Evolutionary conservation across 2,797 vertebrate genomes (phyloP).

Genomic region (Aulostomus chinensis): DNA sequence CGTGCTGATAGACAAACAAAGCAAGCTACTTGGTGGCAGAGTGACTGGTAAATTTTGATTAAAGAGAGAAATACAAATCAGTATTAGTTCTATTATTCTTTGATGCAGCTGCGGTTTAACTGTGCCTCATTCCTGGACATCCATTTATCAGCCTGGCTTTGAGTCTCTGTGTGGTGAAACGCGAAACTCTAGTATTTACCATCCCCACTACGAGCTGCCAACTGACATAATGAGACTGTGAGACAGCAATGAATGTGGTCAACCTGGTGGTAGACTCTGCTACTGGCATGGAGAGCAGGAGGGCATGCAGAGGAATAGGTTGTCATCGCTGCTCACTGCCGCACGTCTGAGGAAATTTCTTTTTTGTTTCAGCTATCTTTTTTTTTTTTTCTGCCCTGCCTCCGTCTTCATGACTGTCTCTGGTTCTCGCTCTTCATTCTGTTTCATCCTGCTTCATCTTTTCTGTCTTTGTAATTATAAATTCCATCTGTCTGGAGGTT

Average conservation of each 20-base stretch:
- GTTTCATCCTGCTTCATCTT: too few relatives aligned
- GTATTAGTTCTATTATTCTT: slow-evolving; percentile 21
- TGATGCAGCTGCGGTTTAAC: slow-evolving; percentile 29
- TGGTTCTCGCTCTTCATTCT: neutral
- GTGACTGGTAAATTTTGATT: too few relatives aligned
- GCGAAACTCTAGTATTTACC: slow-evolving; percentile 54
- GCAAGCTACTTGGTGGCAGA: too few relatives aligned
- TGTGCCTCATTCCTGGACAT: slow-evolving; percentile 24
- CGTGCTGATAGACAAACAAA: neutral
- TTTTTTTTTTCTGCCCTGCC: slow-evolving; percentile 5
- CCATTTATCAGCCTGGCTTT: slow-evolving; percentile 30
- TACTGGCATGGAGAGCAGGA: slow-evolving; percentile 44
- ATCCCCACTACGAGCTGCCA: slow-evolving; percentile 41
- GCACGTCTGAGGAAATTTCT: slow-evolving; percentile 6
- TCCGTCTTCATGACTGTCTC: neutral
- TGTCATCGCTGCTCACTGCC: slow-evolving; percentile 13
- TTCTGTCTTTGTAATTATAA: slow-evolving; percentile 19
- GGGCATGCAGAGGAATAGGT: slow-evolving; percentile 39
- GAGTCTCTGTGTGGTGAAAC: slow-evolving; percentile 49
- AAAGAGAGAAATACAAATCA: slow-evolving; percentile 12
- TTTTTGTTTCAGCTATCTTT: slow-evolving; percentile 18
- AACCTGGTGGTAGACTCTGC: slow-evolving; percentile 41
- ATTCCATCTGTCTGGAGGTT: slow-evolving; percentile 22
- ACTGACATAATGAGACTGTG: slow-evolving; percentile 49
- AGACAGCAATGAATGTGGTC: slow-evolving; percentile 48